phyloP scores from a whole-genome alignment of 1,140 invertebrate genomes.

The Diploscapter pachys region DNA sequence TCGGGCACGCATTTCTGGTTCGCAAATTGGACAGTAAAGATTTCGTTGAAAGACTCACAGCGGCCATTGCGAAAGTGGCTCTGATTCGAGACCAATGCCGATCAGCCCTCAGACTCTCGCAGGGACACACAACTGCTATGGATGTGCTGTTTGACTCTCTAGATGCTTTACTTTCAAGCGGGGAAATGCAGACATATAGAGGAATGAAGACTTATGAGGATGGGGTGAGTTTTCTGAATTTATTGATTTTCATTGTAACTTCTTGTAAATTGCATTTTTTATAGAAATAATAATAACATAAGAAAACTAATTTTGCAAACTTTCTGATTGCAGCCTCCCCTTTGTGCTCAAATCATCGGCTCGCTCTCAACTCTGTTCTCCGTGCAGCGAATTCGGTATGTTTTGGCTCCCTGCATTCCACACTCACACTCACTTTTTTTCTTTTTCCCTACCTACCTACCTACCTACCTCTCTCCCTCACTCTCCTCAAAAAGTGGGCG shows the following conservation, averaged over 20 bases:
- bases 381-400: conserved; percentile 13
- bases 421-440: too few relatives aligned
- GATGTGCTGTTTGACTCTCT: conserved; percentile 17
- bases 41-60: conserved; percentile 12
- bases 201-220: not conserved
- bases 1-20: conserved; percentile 18
- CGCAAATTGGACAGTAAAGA: conserved; percentile 14
- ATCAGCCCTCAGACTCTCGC: conserved; percentile 1
- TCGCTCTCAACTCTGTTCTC: conserved; percentile 18
- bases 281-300: conserved; percentile 5
- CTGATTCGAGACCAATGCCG: conserved; percentile 7
- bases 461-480: too few relatives aligned
- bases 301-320: not conserved
- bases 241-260: too few relatives aligned
- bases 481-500: too few relatives aligned
- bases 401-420: not conserved
- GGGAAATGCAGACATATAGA: not conserved
- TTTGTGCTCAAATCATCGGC: conserved; percentile 24
- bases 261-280: not conserved
- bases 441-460: too few relatives aligned
- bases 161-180: not conserved
- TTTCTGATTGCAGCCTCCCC: conserved; percentile 6
- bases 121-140: conserved; percentile 2
- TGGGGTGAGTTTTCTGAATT: not conserved
- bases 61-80: conserved; percentile 24